phyloP scores from a whole-genome alignment of 2,113 vertebrate genomes.

The Acrocephalus arundinaceus region DNA sequence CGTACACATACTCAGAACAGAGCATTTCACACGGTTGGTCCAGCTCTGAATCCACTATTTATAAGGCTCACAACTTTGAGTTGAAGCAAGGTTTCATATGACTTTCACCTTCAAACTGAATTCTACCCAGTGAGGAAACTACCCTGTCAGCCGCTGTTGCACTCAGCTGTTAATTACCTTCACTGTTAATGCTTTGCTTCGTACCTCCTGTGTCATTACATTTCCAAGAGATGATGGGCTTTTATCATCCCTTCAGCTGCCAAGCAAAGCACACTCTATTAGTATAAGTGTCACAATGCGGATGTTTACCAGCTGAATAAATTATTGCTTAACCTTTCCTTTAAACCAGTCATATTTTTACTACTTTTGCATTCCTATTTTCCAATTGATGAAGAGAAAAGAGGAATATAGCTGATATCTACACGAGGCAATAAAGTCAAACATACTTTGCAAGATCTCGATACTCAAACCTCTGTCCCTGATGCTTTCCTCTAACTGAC shows the following conservation, averaged over 20 bases:
- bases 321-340: constrained; percentile 6
- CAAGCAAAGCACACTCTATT: constrained; percentile 11
- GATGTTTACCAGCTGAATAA: constrained; percentile 17
- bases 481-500: background rate
- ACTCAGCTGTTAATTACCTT: background rate
- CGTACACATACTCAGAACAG: background rate
- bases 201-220: background rate
- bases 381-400: background rate
- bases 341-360: background rate
- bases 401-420: background rate
- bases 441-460: background rate
- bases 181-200: background rate
- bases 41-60: background rate
- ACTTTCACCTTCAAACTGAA: background rate
- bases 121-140: background rate
- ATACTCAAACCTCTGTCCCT: background rate
- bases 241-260: background rate
- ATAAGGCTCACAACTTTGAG: background rate
- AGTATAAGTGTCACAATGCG: background rate
- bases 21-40: background rate
- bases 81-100: background rate
- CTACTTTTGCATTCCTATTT: background rate
- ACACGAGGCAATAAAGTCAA: background rate
- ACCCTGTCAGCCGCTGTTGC: background rate
- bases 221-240: constrained; percentile 1